Base-by-base conservation (phyloP, 2,888 invertebrate species). In the Drosophila trichaetosa region DNA sequence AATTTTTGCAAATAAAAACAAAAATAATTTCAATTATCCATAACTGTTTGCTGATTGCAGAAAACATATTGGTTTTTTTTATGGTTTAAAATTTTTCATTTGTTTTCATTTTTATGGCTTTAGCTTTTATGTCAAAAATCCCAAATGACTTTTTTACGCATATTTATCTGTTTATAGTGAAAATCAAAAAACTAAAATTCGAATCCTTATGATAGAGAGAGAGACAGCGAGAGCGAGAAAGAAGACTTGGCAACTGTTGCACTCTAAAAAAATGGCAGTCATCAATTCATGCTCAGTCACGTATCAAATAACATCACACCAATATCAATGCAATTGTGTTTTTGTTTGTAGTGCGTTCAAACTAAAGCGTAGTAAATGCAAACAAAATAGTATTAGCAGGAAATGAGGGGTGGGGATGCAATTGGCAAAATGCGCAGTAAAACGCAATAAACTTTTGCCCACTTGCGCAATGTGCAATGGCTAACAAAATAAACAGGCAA, bases 371-470 rank as follows among this genome's bases (percentile, higher is more conserved):
- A 82, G 76, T 72, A 70, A 69, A 72, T 62, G 65, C 67, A 34
- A 21, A 10, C 16, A 18, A 68, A 82, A 66, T 59, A 57, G 52
- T 64, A 59, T 58, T 59, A 65, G 40, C 52, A 65, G 31, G 53
- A 24, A 52, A 21, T 51, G 18, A 51, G 40, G n/a, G n/a, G 21
- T 31, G 21, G 1, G 60, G 52, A 49, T 31, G 67, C 59, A 60
- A 70, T 48, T 72, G 60, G 54, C 80, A 53, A 87, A 87, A 64
- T 77, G 80, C 78, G 69, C 78, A 81, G 66, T 80, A 71, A 70
- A 83, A 80, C 87, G 89, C 83, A 89, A 84, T 89, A 83, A 89
- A 84, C 74, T 71, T 75, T 81, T 46, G 16, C 53, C 70, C 70
- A 76, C 76, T 85, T 87, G 88, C 85, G 85, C 87, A 89, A 89